Evolutionary conservation across 1,140 invertebrate species (phyloP).

Genomic region (Drosophila tristis): DNA sequence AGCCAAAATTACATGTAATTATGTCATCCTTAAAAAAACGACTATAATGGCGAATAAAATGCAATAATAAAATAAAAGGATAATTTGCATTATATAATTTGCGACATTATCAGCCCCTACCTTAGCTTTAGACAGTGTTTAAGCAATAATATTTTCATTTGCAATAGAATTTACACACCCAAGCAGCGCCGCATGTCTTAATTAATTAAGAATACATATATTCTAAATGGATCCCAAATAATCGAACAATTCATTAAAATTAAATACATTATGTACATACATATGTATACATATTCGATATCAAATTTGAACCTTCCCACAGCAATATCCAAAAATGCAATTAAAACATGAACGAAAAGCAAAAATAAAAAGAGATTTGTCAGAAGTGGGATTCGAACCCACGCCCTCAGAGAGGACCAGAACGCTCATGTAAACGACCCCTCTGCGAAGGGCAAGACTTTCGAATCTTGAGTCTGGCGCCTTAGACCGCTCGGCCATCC

Average conservation of each 20-base stretch:
- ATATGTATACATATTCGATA: too few relatives aligned
- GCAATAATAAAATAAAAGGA: neutral
- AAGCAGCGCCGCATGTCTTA: slow-evolving; percentile 53
- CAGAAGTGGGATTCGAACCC: slow-evolving; percentile 92
- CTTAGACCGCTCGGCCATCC: slow-evolving; percentile 89
- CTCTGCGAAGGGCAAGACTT: too few relatives aligned
- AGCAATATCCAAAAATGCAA: neutral
- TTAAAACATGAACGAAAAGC: neutral
- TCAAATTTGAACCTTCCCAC: too few relatives aligned
- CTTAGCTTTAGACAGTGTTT: too few relatives aligned
- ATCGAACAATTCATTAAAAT: slow-evolving; percentile 15
- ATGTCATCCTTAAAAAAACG: slow-evolving; percentile 25
- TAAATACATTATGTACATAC: neutral
- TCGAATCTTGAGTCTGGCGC: slow-evolving; percentile 88
- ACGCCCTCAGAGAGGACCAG: slow-evolving; percentile 93
- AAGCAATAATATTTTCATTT: too few relatives aligned
- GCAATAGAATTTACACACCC: slow-evolving; percentile 75
- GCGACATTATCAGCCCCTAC: too few relatives aligned
- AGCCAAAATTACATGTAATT: slow-evolving; percentile 41
- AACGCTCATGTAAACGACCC: neutral
- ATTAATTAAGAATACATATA: too few relatives aligned
- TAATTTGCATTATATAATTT: neutral
- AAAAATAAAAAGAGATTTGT: neutral
- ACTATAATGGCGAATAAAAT: slow-evolving; percentile 23
- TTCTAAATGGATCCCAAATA: neutral